Evolutionary conservation across 30 jellyfish, hydroid and myxozoan genomes (phyloP), one percentile per base, ranked within the genome.

Genomic region (Chironex yamaguchii): DNA sequence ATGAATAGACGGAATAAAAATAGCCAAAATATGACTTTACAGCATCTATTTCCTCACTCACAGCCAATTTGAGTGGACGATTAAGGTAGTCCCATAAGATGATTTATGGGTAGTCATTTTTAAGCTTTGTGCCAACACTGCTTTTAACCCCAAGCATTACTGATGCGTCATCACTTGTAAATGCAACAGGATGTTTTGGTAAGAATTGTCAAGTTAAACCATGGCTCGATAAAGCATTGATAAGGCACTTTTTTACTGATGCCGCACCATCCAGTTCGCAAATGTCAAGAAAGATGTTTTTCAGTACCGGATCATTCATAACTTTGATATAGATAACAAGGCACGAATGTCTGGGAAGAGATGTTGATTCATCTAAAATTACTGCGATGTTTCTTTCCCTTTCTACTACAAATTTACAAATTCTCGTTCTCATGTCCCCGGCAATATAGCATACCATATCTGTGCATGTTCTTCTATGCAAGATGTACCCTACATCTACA

Each of bases 1-100:
- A 71, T 49, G 89, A 76, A 76, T 76, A 76, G 3, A 76, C 26
- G n/a, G 83, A 53, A 20, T 50, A 76, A 54, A 76, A 23, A 9
- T 42, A 9, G 54, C 64, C 31, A 76, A 76, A 26, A 21, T 49
- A 76, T 63, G 6, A 11, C 13, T 49, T 50, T 17, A 24, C 86
- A 17, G 89, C 27, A 36, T 76, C 53, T 28, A 52, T 52, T 76
- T 79, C 28, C 28, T 52, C 89, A 17, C 29, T 12, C 27, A 76
- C 89, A 4, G 89, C 64, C 72, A 76, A 29, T 52, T 24, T 49
- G 4, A 52, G 51, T 21, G 34, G 54, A 26, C 62, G 90, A 22
- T 78, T 53, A 30, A 52, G 32, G 29, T 36, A 78, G 27, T 52
- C 67, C 90, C 84, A 30, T 52, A 33, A 2, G 21, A 78, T 28